Evolutionary conservation across 2,888 invertebrate genomes (phyloP), one percentile per base, ranked within the genome.

Genomic region (Calliscelio sp.): DNA sequence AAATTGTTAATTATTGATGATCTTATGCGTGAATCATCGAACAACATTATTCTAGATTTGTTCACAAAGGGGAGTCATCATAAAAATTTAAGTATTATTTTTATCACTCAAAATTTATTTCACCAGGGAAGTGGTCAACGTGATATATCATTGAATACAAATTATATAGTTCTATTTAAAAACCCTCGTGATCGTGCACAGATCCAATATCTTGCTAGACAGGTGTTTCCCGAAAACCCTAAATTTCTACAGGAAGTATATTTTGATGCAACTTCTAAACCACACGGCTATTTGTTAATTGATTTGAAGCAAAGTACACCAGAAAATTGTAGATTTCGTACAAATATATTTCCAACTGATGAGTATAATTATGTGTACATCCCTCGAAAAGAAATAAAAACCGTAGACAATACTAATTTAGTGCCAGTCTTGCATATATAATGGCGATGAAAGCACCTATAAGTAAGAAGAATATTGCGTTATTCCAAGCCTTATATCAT

Each of bases 1-100:
- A 6, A 55, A 25, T 55, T 55, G 28, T 11, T 55, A 11, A 74
- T 81, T 7, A 74, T 81, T 18, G 75, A 81, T 18, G 81, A 82
- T 59, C 24, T 82, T 7, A 66, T 78, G 65, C 55, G 66, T 5
- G 71, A 81, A 53, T 71, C 81, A 0, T 81, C 71, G 10, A 81
- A 65, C 22, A 51, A 22, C 2, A 32, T 18, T 0, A 68, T 88
- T 25, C 74, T 86, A 0, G 84, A 89, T 81, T 82, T 87, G 2
- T 87, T 88, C 71, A 86, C 85, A 1, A 88, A 87, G 59, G 87
- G 86, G 0, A 84, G 85, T 24, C 86, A 87, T 68, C 86, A 86
- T 35, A 35, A 35, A 35, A 35, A 35, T 35, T 14, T 35, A 35
- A 35, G 35, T 35, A 35, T 35, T 5, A 35, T 35, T 35, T 35